Evolutionary conservation across 1,140 invertebrate species (phyloP).

Genomic region (Sarcophaga peregrina): DNA sequence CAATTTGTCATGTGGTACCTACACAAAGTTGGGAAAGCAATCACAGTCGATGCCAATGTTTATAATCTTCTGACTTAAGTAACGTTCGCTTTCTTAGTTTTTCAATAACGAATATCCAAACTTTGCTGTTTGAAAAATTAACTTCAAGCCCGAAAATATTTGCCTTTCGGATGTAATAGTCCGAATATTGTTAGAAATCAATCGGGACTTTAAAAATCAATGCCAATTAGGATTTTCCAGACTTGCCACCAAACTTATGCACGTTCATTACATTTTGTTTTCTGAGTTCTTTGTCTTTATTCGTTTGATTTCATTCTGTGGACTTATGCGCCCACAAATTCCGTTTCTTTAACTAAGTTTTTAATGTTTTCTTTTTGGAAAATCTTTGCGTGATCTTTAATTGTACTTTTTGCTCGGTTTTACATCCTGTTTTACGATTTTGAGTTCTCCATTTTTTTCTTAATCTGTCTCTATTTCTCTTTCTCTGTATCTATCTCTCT

Average conservation of each 20-base stretch:
- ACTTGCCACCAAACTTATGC: background rate
- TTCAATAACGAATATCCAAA: too few relatives aligned
- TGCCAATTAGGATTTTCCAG: background rate
- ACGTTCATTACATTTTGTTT: background rate
- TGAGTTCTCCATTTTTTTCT: background rate
- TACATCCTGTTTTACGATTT: too few relatives aligned
- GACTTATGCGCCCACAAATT: background rate
- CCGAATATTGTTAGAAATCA: too few relatives aligned
- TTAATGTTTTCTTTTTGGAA: background rate
- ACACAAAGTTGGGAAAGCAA: too few relatives aligned
- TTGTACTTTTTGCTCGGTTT: background rate
- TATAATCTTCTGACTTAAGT: too few relatives aligned
- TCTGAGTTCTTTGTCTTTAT: constrained; percentile 5
- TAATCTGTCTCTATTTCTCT: background rate
- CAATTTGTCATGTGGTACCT: too few relatives aligned
- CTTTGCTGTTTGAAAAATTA: too few relatives aligned
- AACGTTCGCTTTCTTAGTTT: too few relatives aligned
- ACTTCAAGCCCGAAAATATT: too few relatives aligned
- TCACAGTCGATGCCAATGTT: too few relatives aligned
- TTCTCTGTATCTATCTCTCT: background rate
- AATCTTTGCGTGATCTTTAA: background rate
- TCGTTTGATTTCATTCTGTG: background rate
- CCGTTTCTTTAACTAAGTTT: background rate
- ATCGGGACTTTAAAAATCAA: too few relatives aligned
- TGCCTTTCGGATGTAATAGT: too few relatives aligned